Conservation (phyloP, 2,113 vertebrate genomes). For the Platysteira castanea region DNA sequence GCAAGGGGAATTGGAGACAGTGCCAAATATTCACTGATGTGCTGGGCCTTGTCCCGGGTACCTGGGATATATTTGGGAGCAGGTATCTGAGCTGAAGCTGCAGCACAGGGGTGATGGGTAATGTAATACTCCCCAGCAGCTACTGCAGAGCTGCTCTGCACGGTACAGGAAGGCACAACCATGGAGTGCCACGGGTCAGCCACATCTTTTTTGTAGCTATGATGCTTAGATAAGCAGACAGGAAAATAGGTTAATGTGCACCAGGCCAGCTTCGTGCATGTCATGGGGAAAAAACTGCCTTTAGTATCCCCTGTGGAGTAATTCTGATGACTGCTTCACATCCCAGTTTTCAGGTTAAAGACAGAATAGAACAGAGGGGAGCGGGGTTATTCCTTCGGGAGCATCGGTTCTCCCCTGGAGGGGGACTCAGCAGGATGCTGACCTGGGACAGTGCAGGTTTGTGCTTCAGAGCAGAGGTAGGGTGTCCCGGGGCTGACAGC, state of each 20-base stretch:
- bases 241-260: neutral
- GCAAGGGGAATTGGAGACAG: neutral
- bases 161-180: neutral
- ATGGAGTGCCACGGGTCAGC: accelerated
- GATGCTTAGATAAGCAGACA: neutral
- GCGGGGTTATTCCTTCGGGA: accelerated
- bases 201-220: neutral
- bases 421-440: neutral
- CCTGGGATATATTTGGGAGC: neutral
- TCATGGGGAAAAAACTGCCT: neutral
- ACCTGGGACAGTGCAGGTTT: accelerated
- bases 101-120: neutral
- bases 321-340: neutral
- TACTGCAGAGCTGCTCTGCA: neutral
- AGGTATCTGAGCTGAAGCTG: neutral
- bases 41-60: neutral
- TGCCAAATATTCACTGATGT: neutral
- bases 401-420: accelerated
- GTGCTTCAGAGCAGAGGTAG: neutral
- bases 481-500: neutral
- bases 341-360: neutral
- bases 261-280: neutral
- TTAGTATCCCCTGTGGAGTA: neutral
- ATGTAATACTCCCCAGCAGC: neutral
- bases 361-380: neutral